A percentile compares a stretch with the other conserved stretches of the same genome.
Conservation (phyloP, 2,113 vertebrate species). For the Dermatemys mawii region DNA sequence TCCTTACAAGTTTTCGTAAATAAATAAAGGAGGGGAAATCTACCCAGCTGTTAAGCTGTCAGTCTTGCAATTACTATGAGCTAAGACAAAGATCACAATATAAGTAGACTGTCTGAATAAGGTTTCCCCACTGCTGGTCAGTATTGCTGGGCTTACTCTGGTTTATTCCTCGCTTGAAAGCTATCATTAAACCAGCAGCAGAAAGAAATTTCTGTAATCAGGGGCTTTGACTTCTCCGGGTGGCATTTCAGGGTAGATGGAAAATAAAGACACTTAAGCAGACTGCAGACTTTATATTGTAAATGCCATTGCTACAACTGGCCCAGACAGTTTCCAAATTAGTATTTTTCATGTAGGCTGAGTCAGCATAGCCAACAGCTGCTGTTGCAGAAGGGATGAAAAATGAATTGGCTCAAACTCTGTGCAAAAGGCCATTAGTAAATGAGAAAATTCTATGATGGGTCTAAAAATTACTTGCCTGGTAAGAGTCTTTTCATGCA, state of each 20-base stretch:
- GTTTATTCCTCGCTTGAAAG: not conserved
- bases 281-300: not conserved
- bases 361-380: constrained; percentile 49
- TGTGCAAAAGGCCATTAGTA: constrained; percentile 3
- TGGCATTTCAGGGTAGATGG: not conserved
- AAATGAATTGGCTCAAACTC: constrained; percentile 3
- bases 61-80: not conserved
- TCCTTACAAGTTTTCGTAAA: not conserved
- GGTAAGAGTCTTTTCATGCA: not conserved
- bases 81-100: constrained; percentile 1
- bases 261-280: not conserved
- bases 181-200: not conserved
- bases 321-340: constrained; percentile 41
- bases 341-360: constrained; percentile 20
- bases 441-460: not conserved
- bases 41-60: not conserved
- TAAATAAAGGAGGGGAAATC: not conserved
- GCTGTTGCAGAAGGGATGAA: constrained; percentile 43
- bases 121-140: not conserved
- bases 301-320: not conserved
- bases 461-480: constrained; percentile 13
- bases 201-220: not conserved
- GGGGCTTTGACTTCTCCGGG: not conserved
- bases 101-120: not conserved
- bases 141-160: not conserved